Base-by-base conservation (phyloP, 1,140 invertebrate genomes). In the Chironomus striatipennis region DNA sequence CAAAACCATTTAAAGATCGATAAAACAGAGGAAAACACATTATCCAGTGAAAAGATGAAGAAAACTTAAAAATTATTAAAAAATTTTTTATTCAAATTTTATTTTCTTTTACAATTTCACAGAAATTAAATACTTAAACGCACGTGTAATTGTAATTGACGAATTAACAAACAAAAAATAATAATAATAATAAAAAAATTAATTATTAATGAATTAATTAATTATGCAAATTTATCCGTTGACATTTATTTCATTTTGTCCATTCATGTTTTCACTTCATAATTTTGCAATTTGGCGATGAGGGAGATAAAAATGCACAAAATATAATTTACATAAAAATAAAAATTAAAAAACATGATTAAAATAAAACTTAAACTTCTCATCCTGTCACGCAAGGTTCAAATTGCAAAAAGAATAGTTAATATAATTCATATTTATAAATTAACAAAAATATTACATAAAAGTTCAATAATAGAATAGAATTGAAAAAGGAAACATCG, bases 41-140 rank as follows among this genome's bases (percentile, higher is more conserved):
- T 5, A 34, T 34, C 5, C 24, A 1, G 24, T 34, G 24, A 77
- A 80, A 74, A 75, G 34, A 64, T 20, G 76, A 76, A 77, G 75
- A 79, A 78, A 79, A 77, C 79, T 78, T 79, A 79, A 79, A 78
- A 79, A 80, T 73, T 64, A 24, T 75, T 42, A 42, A 76, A 78
- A 77, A 78, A 79, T 78, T 43, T 77, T 79, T 78, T 80, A 80
- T 79, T 80, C 79, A 79, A 79, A 79, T 79, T 79, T 80, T 79
- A 80, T 80, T 79, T 80, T 79, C 80, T 80, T 79, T 77, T 73
- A 75, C 77, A 76, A 76, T 75, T 76, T 77, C 76, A 78, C 75
- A 73, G 75, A 76, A 76, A 47, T 73, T 75, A 76, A 76, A 76
- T 74, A 72, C 70, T 73, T 73, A 73, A 24, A 57, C 34, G 75